phyloP scores from a whole-genome alignment of 92 coral and sea anemone species.

The Umimayanthus kanabou region DNA sequence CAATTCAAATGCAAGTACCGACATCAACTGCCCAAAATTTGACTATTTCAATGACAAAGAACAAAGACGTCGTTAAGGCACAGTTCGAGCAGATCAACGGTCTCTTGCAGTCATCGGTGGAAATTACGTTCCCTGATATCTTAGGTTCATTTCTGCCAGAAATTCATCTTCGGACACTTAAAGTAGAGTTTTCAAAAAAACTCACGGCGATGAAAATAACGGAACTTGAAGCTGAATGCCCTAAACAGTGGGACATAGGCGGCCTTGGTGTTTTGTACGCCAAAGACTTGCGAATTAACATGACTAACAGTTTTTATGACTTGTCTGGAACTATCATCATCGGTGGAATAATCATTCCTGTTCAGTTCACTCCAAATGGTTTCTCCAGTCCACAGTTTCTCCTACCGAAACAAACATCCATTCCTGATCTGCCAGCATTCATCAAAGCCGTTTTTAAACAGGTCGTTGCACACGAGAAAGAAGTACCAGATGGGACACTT shows the following conservation, averaged over 20 bases:
- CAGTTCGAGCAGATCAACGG: slow-evolving; percentile 40
- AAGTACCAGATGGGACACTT: slow-evolving; percentile 47
- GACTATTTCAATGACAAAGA: slow-evolving; percentile 28
- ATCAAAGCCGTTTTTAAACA: slow-evolving; percentile 30
- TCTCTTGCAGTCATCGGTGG: slow-evolving; percentile 33
- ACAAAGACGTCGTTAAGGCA: background rate
- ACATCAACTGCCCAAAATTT: slow-evolving; percentile 22
- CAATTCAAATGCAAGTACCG: slow-evolving; percentile 60
- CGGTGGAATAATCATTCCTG: slow-evolving; percentile 40
- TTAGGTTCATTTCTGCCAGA: slow-evolving; percentile 52
- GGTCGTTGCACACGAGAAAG: slow-evolving; percentile 29
- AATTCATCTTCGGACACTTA: slow-evolving; percentile 35
- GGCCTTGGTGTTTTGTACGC: slow-evolving; percentile 43
- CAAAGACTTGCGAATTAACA: slow-evolving; percentile 20
- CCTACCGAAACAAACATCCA: background rate
- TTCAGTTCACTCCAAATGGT: slow-evolving; percentile 29
- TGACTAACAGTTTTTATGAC: background rate
- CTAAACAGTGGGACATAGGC: slow-evolving; percentile 56
- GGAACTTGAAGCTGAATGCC: slow-evolving; percentile 26
- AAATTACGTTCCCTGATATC: slow-evolving; percentile 40
- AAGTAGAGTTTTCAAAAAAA: slow-evolving; percentile 36
- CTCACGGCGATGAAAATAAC: slow-evolving; percentile 31
- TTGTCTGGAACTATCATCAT: slow-evolving; percentile 29
- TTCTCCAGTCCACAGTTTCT: slow-evolving; percentile 48
- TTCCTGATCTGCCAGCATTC: slow-evolving; percentile 30